phyloP scores from a whole-genome alignment of 2,797 vertebrate genomes.

The Chrysocyon brachyurus region DNA sequence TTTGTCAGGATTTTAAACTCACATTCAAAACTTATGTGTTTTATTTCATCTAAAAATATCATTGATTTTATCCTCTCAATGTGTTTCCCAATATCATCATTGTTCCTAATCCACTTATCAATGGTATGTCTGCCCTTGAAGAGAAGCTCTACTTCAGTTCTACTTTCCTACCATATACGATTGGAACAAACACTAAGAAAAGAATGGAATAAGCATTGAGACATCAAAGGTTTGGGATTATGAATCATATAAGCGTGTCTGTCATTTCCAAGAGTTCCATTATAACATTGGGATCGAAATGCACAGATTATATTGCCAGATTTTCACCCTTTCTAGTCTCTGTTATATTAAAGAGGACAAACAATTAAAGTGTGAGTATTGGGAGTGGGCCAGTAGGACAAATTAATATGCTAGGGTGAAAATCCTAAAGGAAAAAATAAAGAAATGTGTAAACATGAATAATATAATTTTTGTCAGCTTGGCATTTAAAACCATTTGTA shows the following conservation, averaged over 20 bases:
- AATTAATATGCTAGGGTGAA: neutral
- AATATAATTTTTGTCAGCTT: neutral
- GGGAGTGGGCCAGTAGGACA: neutral
- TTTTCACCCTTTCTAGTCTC: neutral
- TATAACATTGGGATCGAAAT: neutral
- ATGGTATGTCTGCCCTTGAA: neutral
- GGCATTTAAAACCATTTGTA: neutral
- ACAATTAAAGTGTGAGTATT: neutral
- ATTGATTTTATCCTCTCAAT: neutral
- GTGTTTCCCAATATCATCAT: neutral
- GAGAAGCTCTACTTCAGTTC: neutral
- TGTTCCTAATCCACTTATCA: neutral
- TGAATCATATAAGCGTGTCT: neutral
- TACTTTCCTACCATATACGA: accelerated
- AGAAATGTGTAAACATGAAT: neutral
- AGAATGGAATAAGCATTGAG: neutral
- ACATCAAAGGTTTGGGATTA: neutral
- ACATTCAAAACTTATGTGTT: neutral
- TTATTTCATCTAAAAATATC: neutral
- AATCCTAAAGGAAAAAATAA: neutral
- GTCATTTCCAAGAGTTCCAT: neutral
- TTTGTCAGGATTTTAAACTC: neutral
- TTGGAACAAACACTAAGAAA: neutral
- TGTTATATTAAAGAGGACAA: slow-evolving; percentile 26
- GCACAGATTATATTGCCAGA: neutral